A percentile compares a stretch with the other conserved stretches of the same genome.
Conservation (phyloP, 2,113 vertebrate genomes). For the Paramormyrops kingsleyae region DNA sequence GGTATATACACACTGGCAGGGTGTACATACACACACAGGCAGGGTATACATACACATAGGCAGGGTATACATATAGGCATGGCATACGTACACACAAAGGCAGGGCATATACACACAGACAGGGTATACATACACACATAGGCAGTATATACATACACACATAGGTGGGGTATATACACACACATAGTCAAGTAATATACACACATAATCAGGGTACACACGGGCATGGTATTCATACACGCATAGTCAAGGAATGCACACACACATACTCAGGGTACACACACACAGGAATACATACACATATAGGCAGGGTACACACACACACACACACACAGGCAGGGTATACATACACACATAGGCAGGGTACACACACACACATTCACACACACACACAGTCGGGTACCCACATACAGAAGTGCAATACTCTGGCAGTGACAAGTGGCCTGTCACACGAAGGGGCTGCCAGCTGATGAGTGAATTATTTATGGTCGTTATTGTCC, state of each 20-base stretch:
- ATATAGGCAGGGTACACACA: not conserved
- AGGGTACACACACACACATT: not conserved
- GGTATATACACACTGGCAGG: too few relatives aligned
- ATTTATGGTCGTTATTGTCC: constrained; percentile 80
- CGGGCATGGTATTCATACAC: too few relatives aligned
- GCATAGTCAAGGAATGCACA: not conserved
- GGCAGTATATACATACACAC: too few relatives aligned
- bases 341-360: not conserved
- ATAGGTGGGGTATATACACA: too few relatives aligned
- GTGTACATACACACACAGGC: too few relatives aligned
- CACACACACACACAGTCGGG: not conserved
- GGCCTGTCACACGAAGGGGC: constrained; percentile 65
- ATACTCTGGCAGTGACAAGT: constrained; percentile 68
- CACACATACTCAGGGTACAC: not conserved
- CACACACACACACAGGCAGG: not conserved
- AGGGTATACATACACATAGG: not conserved
- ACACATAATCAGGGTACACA: too few relatives aligned
- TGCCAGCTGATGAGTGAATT: constrained; percentile 85
- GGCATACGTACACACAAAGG: not conserved
- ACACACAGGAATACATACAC: not conserved
- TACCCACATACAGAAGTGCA: not conserved
- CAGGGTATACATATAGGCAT: not conserved
- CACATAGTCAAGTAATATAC: too few relatives aligned
- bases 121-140: not conserved
- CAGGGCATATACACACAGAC: not conserved